Evolutionary conservation across 2,888 invertebrate species (phyloP), one percentile per base, ranked within the genome.

Genomic region (Drosophila prolongata): DNA sequence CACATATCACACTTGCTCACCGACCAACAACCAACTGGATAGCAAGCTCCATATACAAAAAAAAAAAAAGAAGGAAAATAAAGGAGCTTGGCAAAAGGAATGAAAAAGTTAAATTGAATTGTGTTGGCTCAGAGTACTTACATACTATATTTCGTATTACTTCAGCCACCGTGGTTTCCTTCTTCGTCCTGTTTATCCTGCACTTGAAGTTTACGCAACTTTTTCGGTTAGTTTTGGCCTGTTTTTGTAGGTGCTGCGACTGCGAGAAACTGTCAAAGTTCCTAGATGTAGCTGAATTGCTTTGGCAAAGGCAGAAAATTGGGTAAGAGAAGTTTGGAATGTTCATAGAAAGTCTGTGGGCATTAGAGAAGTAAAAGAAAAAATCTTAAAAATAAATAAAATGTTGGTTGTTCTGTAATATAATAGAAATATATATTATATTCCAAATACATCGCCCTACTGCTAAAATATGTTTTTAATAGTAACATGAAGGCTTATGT

Each of bases 81-180:
- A 80, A 78, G 87, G 72, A 89, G 81, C 78, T 65, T 35, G 70
- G 78, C 72, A 76, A 78, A 71, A 69, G 87, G 84, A 83, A 87
- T 84, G 84, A 89, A 84, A 89, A 84, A 89, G 83, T 84, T 89
- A 84, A 89, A 84, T 84, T 84, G 83, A 84, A 84, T 89, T 84
- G 89, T 89, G 87, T 84, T 80, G 78, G 76, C 75, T 80, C 71
- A 35, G 78, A 80, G 52, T 83, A 87, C 87, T 89, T 76, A 83
- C 87, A 83, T 77, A 77, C 82, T 14, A 30, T 8, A 30, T 30
- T 86, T 81, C 65, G 67, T 57, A 60, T 58, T 56, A 40, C 58
- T 54, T 53, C 9, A 53, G 24, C 24, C 24, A 53, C 38, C 38
- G 40, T 44, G 58, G 58, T 62, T 46, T 46, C 30, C 10, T 46